Base-by-base conservation (phyloP, 1,140 invertebrate species). In the Drosophila lacertosa region DNA sequence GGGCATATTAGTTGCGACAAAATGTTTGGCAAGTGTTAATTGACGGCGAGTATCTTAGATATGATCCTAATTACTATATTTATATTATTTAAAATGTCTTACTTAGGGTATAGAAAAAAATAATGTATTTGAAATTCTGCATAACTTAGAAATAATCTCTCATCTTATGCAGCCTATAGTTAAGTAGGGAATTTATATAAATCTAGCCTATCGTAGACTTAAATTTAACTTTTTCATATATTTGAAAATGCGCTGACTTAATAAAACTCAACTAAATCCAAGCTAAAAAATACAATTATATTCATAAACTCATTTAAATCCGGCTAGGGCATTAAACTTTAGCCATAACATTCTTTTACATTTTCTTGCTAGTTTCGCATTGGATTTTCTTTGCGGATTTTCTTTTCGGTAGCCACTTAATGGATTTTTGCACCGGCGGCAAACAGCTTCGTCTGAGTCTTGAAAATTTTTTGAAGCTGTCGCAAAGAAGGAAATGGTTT, bases 391-490 rank as follows among this genome's bases (percentile, higher is more conserved):
- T 11, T 11, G 26, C 37, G 15, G 7, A 32, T 37, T 47, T 53
- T 67, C 13, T 33, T 67, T 47, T 39, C 15, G 26, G 15, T 6
- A 33, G 33, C 37, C 42, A 66, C 69, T 72, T 75, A 75, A 75
- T 75, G 68, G 55, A 72, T 62, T 72, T 55, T 67, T 45, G 50
- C 72, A 66, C 68, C 50, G 71, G 20, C 54, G 48, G 48, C 48
- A 39, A 60, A 58, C 39, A 37, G 4, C 40, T 22, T 24, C 48
- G 59, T 53, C 47, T 58, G 33, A 6, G 51, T 29, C 35, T 54
- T 10, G 10, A 35, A 39, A 33, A 13, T 37, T 40, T 64, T 48
- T 39, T 57, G 40, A 47, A 42, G 60, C 20, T 63, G 40, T 54
- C 45, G 58, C 53, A 22, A 11, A 45, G 39, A 58, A 35, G 51